A percentile compares a stretch with the other conserved stretches of the same genome.
Conservation (phyloP, 2,797 vertebrate species). For the Florisuga fusca region DNA sequence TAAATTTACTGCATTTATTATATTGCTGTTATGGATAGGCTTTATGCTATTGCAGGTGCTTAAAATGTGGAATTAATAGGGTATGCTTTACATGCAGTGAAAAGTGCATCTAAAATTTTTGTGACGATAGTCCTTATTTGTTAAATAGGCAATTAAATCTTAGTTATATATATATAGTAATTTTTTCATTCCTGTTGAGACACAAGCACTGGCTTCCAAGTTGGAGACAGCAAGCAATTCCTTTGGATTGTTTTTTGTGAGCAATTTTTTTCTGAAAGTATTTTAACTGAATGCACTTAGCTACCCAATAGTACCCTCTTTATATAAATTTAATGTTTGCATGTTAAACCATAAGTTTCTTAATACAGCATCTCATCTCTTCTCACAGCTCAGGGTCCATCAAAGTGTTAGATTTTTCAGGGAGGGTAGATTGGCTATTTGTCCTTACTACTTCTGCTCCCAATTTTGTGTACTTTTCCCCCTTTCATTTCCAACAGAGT, state of each 20-base stretch:
- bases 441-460: background rate
- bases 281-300: constrained; percentile 4
- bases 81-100: background rate
- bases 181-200: background rate
- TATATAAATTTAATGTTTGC: constrained; percentile 2
- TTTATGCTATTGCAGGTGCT: background rate
- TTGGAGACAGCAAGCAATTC: background rate
- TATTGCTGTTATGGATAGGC: background rate
- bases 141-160: constrained; percentile 10
- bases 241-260: background rate
- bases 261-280: background rate
- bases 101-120: background rate
- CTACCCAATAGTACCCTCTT: background rate
- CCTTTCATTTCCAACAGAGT: too few species aligned
- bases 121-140: background rate
- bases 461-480: background rate
- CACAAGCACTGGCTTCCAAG: background rate
- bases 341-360: background rate
- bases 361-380: background rate
- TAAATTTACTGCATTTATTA: constrained; percentile 29
- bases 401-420: background rate
- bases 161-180: background rate
- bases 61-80: constrained; percentile 8
- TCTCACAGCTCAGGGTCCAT: background rate
- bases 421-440: background rate